Evolutionary conservation across 2,888 invertebrate species (phyloP).

Genomic region (Timema cristinae): DNA sequence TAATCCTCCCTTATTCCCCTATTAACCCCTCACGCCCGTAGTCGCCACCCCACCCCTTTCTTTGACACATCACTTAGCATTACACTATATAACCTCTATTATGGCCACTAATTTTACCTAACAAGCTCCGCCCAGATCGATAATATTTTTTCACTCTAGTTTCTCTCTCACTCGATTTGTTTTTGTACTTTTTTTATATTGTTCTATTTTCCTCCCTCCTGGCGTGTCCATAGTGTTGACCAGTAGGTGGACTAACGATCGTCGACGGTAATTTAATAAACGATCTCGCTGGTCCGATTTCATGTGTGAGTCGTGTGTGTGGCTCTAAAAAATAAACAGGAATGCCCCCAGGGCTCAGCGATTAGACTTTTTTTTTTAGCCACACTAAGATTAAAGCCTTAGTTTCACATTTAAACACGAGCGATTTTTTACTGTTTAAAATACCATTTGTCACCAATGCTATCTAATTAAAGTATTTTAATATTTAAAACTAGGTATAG

Average conservation of each 20-base stretch:
- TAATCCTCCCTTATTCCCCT: too few relatives aligned
- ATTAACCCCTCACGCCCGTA: neutral
- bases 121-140: slow-evolving; percentile 15
- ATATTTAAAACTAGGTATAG: too few relatives aligned
- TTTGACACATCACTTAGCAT: slow-evolving; percentile 8
- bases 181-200: neutral
- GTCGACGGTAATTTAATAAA: slow-evolving; percentile 24
- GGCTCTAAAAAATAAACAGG: neutral
- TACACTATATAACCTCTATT: neutral
- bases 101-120: slow-evolving; percentile 17
- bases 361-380: too few relatives aligned
- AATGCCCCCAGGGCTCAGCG: too few relatives aligned
- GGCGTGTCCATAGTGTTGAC: slow-evolving; percentile 14
- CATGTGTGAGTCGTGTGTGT: slow-evolving; percentile 7
- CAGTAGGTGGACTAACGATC: slow-evolving; percentile 21
- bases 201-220: slow-evolving; percentile 9
- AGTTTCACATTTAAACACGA: too few relatives aligned
- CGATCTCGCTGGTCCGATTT: slow-evolving; percentile 12
- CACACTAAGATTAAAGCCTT: too few relatives aligned
- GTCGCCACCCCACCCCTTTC: neutral
- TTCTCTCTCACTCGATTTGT: neutral
- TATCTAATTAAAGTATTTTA: too few relatives aligned
- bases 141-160: slow-evolving; percentile 2
- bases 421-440: too few relatives aligned
- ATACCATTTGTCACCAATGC: too few relatives aligned